Base-by-base conservation (phyloP, 2,113 vertebrate genomes). In the Uropsilus gracilis region DNA sequence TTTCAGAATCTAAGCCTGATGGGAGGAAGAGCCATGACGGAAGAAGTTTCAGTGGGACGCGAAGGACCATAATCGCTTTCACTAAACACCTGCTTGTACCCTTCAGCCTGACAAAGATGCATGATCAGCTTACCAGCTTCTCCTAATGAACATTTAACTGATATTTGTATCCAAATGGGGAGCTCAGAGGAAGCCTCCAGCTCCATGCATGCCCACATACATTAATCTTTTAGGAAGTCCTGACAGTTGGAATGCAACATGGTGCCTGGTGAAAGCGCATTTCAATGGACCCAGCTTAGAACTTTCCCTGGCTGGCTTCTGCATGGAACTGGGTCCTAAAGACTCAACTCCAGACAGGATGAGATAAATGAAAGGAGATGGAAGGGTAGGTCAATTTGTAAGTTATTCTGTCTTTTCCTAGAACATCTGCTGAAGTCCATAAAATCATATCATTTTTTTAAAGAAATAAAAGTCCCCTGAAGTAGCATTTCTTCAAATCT, bases 201-300 rank as follows among this genome's bases (percentile, higher is more conserved):
- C 39, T 53, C 57, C 61, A 10, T 85, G 42, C 44, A 87, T 59
- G 73, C 68, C 71, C 22, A 72, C 37, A 81, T 42, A 44, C 16
- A 66, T 55, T 89, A 90, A 61, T 80, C 46, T 94, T 96, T 63
- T 34, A 55, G 77, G 44, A 87, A 93, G 26, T 63, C 88, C 42
- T 0, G 55, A 28, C 8, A 24, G 91, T 11, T 46, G 48, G 50
- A 86, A 92, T 94, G 63, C 18, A 66, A 37, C 1, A 44, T 0
- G 0, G 32, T 78, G 39, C 66, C 75, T 72, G 24, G 46, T 81
- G 37, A 80, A 30, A 39, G 82, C 3, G 16, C 24, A 55, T 55
- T 55, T 30, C 12, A 5, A 5, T 0, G 91, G 37, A 34, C 0
- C 39, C 18, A 39, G 42, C 87, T 64, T 9, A 68, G 76, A 34